Evolutionary conservation across 2,888 invertebrate species (phyloP).

Genomic region (Aphodius granarius): DNA sequence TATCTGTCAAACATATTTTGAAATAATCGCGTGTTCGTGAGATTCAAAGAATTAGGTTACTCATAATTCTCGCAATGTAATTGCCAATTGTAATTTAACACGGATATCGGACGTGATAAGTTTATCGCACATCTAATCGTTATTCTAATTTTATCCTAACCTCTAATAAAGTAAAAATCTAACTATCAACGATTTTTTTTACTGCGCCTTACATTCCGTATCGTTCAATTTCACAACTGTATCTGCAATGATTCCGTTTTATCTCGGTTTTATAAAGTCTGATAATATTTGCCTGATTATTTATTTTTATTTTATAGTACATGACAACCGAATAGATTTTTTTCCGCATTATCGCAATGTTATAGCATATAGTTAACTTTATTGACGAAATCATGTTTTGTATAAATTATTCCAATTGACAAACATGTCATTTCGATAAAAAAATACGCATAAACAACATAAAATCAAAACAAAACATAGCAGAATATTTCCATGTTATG

Average conservation of each 20-base stretch:
- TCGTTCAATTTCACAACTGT: neutral
- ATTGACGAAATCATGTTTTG: no score
- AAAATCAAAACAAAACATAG: neutral
- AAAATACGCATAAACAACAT: no score
- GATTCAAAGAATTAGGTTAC: neutral
- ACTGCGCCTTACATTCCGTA: neutral
- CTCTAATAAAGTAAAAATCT: neutral
- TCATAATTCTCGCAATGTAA: neutral
- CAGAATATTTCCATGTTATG: neutral
- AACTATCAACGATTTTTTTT: neutral
- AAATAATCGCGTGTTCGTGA: no score
- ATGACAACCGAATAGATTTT: no score
- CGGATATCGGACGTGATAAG: neutral
- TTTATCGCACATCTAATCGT: neutral
- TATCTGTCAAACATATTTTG: slow-evolving; percentile 4
- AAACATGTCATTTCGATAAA: no score
- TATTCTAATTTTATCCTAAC: neutral
- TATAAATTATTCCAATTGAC: no score
- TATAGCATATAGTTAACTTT: no score
- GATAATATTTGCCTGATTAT: neutral
- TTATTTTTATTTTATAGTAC: neutral
- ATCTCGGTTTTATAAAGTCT: neutral
- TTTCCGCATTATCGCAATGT: no score
- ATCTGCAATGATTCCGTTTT: neutral
- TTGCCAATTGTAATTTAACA: neutral